Evolutionary conservation across 1,140 invertebrate species (phyloP).

Genomic region (Araneus ventricosus): DNA sequence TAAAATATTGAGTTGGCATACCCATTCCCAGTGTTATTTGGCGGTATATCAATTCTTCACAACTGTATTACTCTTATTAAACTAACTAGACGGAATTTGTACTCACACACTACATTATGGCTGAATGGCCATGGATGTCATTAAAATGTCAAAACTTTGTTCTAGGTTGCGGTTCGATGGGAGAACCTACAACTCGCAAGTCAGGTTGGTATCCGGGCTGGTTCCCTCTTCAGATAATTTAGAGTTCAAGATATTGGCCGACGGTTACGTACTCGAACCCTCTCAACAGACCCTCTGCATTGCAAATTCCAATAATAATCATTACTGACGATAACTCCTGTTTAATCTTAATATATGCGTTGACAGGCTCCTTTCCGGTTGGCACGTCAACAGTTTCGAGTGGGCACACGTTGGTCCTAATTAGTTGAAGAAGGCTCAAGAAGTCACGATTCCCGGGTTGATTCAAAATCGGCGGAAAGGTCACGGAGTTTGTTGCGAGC

Average conservation of each 20-base stretch:
- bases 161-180: background rate
- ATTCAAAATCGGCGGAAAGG: constrained; percentile 9
- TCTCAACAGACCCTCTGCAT: constrained; percentile 6
- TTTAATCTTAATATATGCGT: constrained; percentile 51
- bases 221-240: background rate
- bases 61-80: too few relatives aligned
- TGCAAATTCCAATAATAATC: constrained; percentile 60
- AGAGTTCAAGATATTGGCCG: constrained; percentile 22
- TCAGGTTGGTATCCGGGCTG: background rate
- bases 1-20: too few relatives aligned
- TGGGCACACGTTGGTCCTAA: constrained; percentile 29
- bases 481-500: constrained; percentile 16
- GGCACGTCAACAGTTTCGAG: constrained; percentile 53
- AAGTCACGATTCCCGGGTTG: constrained; percentile 56
- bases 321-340: constrained; percentile 61
- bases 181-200: background rate
- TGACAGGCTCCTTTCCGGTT: background rate
- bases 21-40: too few relatives aligned
- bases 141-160: background rate
- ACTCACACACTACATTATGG: background rate
- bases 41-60: too few relatives aligned
- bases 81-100: too few relatives aligned
- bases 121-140: background rate
- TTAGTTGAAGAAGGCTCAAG: constrained; percentile 65
- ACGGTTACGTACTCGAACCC: constrained; percentile 26